Percentiles rank a stretch among this genome's conserved stretches.
phyloP scores from a whole-genome alignment of 2,113 vertebrate genomes.

The Daboia siamensis region DNA sequence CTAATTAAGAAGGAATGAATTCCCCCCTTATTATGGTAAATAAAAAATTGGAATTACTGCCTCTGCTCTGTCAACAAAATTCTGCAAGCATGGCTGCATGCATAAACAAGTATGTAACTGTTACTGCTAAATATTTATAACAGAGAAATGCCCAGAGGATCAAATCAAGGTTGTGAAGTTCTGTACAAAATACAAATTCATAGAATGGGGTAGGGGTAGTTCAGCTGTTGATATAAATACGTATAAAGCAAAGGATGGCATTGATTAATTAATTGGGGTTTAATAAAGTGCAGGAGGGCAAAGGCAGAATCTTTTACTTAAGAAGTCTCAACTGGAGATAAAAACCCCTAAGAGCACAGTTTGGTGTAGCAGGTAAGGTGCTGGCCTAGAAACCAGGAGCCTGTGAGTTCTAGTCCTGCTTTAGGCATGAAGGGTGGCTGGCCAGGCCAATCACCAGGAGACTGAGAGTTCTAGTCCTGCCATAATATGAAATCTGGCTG shows the following conservation, averaged over 20 bases:
- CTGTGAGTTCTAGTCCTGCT: not conserved
- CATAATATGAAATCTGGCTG: not conserved
- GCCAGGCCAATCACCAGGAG: not conserved
- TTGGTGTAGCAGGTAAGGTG: not conserved
- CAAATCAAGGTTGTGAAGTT: constrained; percentile 3
- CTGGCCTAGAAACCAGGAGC: not conserved
- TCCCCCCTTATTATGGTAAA: not conserved
- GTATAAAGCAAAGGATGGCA: not conserved
- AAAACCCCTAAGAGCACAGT: not conserved
- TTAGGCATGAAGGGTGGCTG: not conserved
- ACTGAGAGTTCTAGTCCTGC: not conserved
- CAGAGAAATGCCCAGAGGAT: constrained; percentile 5
- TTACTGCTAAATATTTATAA: constrained; percentile 12
- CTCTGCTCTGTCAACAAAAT: not conserved
- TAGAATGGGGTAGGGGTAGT: not conserved
- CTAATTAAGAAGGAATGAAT: constrained; percentile 15
- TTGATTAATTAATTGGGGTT: not conserved
- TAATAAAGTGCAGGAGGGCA: not conserved
- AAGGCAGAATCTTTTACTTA: not conserved
- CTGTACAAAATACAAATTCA: constrained; percentile 6
- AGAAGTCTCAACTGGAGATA: not conserved
- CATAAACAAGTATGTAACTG: constrained; percentile 9
- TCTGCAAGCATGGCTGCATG: constrained; percentile 27
- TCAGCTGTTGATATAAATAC: not conserved
- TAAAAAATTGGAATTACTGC: not conserved